Conservation (phyloP, 2,888 invertebrate genomes). For the Myopa tessellatipennis region DNA sequence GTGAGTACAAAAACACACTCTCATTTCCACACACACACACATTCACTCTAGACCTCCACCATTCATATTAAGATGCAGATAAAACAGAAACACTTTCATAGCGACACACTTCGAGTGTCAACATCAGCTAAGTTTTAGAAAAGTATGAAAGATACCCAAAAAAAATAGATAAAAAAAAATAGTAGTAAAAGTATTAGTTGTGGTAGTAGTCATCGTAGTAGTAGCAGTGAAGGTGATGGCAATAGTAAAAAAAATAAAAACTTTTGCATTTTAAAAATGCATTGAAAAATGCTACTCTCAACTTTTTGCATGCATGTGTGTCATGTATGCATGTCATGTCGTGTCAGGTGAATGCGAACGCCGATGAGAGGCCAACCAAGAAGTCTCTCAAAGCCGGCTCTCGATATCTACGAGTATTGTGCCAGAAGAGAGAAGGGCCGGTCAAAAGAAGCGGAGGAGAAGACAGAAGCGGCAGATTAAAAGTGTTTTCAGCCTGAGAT, state of each 20-base stretch:
- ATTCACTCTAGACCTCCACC: not conserved
- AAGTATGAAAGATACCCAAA: not conserved
- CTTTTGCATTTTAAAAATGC: not conserved
- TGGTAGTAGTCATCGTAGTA: no score
- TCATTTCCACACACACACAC: constrained; percentile 11
- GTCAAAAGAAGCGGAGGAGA: no score
- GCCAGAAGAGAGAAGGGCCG: no score
- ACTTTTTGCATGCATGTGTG: not conserved
- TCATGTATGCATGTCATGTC: not conserved
- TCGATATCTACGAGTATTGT: no score
- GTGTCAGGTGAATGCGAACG: not conserved
- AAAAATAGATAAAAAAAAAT: no score
- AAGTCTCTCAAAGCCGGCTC: no score
- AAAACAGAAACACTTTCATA: constrained; percentile 5
- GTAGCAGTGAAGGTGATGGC: not conserved
- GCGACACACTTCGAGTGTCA: constrained; percentile 17
- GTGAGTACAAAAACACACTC: not conserved
- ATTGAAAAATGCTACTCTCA: not conserved
- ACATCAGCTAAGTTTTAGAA: constrained; percentile 10
- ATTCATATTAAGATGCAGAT: constrained; percentile 7
- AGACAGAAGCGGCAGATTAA: no score
- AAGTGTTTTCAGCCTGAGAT: no score
- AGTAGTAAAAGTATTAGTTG: no score
- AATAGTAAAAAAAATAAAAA: not conserved
- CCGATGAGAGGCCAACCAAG: no score